Conservation (phyloP, 2,888 invertebrate species). For the Hyposoter didymator region DNA sequence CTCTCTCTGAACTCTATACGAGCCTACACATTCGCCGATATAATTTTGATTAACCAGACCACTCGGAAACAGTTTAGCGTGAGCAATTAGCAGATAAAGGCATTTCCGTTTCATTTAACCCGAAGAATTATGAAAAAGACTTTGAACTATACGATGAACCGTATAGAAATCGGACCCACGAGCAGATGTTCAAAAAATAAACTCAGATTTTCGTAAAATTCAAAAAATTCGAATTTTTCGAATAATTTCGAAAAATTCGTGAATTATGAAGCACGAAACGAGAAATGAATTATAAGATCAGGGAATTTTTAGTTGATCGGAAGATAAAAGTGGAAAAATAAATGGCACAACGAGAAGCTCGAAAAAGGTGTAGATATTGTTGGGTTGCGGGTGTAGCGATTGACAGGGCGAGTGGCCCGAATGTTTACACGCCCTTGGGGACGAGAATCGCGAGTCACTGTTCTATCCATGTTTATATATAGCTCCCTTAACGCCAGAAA, state of each 20-base stretch:
- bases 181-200: not conserved
- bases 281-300: not conserved
- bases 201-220: no score
- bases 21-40: conserved; percentile 50
- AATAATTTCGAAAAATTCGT: not conserved
- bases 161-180: not conserved
- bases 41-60: conserved; percentile 58
- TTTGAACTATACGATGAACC: not conserved
- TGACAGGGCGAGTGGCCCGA: conserved; percentile 78
- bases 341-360: conserved; percentile 7
- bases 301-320: not conserved
- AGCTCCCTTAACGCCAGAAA: conserved; percentile 64
- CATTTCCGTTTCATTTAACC: conserved; percentile 33
- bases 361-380: conserved; percentile 19
- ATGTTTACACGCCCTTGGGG: conserved; percentile 81
- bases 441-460: conserved; percentile 68
- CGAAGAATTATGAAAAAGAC: conserved; percentile 36
- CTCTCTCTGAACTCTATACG: conserved; percentile 15
- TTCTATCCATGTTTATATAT: conserved; percentile 20
- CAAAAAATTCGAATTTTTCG: no score
- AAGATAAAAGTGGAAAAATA: conserved; percentile 22
- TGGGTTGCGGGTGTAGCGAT: conserved; percentile 68
- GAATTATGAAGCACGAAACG: not conserved
- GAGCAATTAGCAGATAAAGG: conserved; percentile 59
- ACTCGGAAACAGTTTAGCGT: conserved; percentile 55